Evolutionary conservation across 2,888 invertebrate species (phyloP).

Genomic region (Xestia rhomboidea): DNA sequence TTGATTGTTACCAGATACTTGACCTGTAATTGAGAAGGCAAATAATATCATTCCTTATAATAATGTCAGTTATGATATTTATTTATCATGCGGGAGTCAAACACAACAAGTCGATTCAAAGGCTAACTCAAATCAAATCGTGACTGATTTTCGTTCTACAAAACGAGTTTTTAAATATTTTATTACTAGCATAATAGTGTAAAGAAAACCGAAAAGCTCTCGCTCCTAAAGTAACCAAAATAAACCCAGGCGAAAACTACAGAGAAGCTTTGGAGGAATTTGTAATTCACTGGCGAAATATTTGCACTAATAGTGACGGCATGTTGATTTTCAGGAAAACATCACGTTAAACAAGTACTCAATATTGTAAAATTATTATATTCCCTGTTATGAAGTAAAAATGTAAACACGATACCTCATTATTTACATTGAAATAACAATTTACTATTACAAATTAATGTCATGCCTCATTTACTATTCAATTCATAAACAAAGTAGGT

Average conservation of each 20-base stretch:
- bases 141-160: not conserved
- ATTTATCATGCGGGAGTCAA: not conserved
- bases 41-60: slow-evolving; percentile 35
- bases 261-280: not conserved
- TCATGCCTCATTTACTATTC: slow-evolving; percentile 37
- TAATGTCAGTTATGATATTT: slow-evolving; percentile 25
- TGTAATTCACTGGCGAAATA: not conserved
- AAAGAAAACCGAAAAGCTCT: not conserved
- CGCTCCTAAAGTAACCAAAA: not conserved
- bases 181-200: no score
- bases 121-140: not conserved
- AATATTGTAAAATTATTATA: not conserved
- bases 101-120: not conserved
- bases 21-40: slow-evolving; percentile 56
- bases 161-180: not conserved
- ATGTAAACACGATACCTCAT: not conserved
- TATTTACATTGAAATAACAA: slow-evolving; percentile 30
- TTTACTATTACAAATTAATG: slow-evolving; percentile 11
- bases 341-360: not conserved
- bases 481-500: slow-evolving; percentile 50
- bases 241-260: not conserved
- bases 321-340: slow-evolving; percentile 20
- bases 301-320: not conserved
- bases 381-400: not conserved
- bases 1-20: slow-evolving; percentile 62